Evolutionary conservation across 2,888 invertebrate genomes (phyloP).

Genomic region (Euphydryas editha): DNA sequence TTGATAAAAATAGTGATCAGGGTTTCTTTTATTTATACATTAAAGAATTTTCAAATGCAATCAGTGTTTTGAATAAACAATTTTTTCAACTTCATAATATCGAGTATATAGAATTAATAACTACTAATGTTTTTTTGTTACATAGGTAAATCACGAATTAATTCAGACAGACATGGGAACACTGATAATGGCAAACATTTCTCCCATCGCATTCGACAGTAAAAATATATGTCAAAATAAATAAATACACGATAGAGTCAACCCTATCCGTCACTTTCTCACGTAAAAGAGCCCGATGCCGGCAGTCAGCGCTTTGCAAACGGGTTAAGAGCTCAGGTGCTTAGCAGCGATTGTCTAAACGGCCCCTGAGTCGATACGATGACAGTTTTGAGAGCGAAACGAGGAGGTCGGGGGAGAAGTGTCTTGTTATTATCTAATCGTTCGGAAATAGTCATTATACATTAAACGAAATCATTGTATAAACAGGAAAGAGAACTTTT

Average conservation of each 20-base stretch:
- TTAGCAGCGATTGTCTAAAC: constrained; percentile 51
- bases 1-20: too few species aligned
- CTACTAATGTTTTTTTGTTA: too few species aligned
- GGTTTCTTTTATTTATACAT: too few species aligned
- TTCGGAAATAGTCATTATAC: not conserved
- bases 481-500: too few species aligned
- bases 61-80: too few species aligned
- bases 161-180: too few species aligned
- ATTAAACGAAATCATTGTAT: not conserved
- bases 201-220: too few species aligned
- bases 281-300: constrained; percentile 56
- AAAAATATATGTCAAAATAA: not conserved
- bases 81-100: too few species aligned
- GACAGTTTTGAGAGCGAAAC: constrained; percentile 29
- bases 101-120: too few species aligned
- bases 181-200: too few species aligned
- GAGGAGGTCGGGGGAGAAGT: constrained; percentile 19
- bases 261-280: constrained; percentile 46
- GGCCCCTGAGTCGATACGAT: constrained; percentile 41
- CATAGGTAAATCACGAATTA: too few species aligned
- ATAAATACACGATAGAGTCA: constrained; percentile 21
- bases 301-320: constrained; percentile 76
- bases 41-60: too few species aligned
- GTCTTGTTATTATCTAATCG: not conserved
- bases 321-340: constrained; percentile 66